Evolutionary conservation across 2,888 invertebrate species (phyloP).

Genomic region (Epistrophe grossulariae): DNA sequence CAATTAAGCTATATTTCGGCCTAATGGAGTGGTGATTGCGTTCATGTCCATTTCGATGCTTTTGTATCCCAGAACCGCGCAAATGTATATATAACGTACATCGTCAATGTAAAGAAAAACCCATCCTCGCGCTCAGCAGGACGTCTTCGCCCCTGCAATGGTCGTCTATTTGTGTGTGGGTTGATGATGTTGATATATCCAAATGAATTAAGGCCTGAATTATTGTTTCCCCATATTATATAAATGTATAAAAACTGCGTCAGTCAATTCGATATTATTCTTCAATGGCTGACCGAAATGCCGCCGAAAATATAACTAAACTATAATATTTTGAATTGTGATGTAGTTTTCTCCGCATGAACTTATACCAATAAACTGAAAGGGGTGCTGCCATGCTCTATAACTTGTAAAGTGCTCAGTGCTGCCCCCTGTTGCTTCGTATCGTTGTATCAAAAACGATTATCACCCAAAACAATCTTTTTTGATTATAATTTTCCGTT

Average conservation of each 20-base stretch:
- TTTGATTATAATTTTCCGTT: conserved; percentile 16
- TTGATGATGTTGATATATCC: conserved; percentile 45
- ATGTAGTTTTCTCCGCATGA: conserved; percentile 52
- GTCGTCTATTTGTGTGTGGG: conserved; percentile 29
- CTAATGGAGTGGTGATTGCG: conserved; percentile 81
- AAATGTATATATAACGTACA: conserved; percentile 17
- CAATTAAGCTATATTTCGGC: conserved; percentile 84
- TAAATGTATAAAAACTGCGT: conserved; percentile 37
- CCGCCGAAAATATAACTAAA: background rate
- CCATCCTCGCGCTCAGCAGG: conserved; percentile 81
- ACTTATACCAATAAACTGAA: background rate
- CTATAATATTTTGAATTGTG: conserved; percentile 39
- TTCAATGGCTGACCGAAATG: conserved; percentile 23
- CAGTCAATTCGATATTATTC: conserved; percentile 43
- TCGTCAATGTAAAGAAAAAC: conserved; percentile 76
- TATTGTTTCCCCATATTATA: conserved; percentile 56
- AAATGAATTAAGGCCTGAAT: conserved; percentile 39
- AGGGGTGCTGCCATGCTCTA: conserved; percentile 50
- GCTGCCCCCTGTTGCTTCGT: conserved; percentile 32
- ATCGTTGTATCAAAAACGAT: conserved; percentile 20
- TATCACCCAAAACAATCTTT: conserved; percentile 51
- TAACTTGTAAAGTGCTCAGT: conserved; percentile 37
- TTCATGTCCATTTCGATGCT: conserved; percentile 38
- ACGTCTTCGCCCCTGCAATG: conserved; percentile 81
- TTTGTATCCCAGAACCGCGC: conserved; percentile 33